A percentile compares a stretch with the other conserved stretches of the same genome.
Evolutionary conservation across 2,888 invertebrate species (phyloP).

Genomic region (Dione vanillae): DNA sequence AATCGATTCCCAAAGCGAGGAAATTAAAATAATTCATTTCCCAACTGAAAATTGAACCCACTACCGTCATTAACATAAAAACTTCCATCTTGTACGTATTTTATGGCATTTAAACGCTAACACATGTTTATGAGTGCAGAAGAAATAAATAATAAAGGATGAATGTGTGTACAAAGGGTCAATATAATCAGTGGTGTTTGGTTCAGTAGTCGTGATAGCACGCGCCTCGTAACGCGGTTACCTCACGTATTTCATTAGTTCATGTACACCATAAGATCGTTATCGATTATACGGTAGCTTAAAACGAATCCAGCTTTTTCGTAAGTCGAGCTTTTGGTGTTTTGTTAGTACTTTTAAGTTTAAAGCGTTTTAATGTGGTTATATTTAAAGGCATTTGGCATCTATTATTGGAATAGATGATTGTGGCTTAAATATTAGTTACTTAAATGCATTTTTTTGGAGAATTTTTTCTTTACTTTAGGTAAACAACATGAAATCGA

Average conservation of each 20-base stretch:
- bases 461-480: background rate
- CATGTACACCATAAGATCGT: slow-evolving; percentile 33
- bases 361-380: background rate
- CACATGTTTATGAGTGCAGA: background rate
- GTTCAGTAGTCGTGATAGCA: slow-evolving; percentile 47
- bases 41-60: too few species aligned
- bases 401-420: too few species aligned
- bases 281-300: slow-evolving; percentile 43
- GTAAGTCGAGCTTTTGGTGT: background rate
- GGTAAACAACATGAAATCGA: background rate
- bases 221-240: slow-evolving; percentile 47
- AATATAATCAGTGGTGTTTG: slow-evolving; percentile 28
- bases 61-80: too few species aligned
- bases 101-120: background rate
- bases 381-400: too few species aligned
- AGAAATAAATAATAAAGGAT: background rate
- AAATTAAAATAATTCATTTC: too few species aligned
- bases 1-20: too few species aligned
- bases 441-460: background rate
- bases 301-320: background rate
- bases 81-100: background rate
- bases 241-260: slow-evolving; percentile 44
- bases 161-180: slow-evolving; percentile 21
- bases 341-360: background rate
- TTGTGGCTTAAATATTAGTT: too few species aligned